phyloP scores from a whole-genome alignment of 2,797 vertebrate genomes.

The Hippocampus kuda region DNA sequence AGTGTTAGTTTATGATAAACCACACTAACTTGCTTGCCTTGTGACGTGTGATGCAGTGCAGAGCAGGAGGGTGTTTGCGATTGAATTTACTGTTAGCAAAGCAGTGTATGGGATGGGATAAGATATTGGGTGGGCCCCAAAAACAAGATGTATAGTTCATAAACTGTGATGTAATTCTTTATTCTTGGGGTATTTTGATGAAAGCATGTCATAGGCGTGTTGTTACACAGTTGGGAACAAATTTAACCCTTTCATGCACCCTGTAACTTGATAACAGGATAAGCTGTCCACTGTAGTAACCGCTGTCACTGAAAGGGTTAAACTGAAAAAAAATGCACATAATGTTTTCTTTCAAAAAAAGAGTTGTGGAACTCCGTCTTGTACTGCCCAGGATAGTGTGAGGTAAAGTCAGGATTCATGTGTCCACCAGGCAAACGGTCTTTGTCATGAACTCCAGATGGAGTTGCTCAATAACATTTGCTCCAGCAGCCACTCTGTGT shows the following conservation, averaged over 20 bases:
- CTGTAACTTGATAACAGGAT: too few relatives aligned
- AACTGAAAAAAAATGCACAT: neutral
- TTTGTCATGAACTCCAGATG: conserved; percentile 30
- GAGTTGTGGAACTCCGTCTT: neutral
- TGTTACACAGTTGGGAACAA: neutral
- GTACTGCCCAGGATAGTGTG: neutral
- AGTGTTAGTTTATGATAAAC: too few relatives aligned
- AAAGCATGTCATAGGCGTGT: neutral
- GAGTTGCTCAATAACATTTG: conserved; percentile 35
- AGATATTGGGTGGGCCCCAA: too few relatives aligned
- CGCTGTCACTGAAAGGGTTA: neutral
- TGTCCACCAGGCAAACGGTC: conserved; percentile 30
- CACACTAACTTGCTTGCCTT: too few relatives aligned
- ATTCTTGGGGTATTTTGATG: neutral
- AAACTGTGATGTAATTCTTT: neutral
- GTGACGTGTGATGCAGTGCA: too few relatives aligned
- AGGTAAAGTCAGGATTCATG: conserved; percentile 12
- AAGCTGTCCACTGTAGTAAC: too few relatives aligned
- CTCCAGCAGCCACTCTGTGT: conserved; percentile 5
- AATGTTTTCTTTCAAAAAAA: neutral
- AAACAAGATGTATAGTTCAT: neutral
- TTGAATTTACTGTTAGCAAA: too few relatives aligned
- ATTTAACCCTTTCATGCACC: too few relatives aligned
- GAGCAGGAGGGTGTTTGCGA: too few relatives aligned
- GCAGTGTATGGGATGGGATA: too few relatives aligned